Conservation (phyloP, 2,888 invertebrate genomes). For the Phengaris arion region DNA sequence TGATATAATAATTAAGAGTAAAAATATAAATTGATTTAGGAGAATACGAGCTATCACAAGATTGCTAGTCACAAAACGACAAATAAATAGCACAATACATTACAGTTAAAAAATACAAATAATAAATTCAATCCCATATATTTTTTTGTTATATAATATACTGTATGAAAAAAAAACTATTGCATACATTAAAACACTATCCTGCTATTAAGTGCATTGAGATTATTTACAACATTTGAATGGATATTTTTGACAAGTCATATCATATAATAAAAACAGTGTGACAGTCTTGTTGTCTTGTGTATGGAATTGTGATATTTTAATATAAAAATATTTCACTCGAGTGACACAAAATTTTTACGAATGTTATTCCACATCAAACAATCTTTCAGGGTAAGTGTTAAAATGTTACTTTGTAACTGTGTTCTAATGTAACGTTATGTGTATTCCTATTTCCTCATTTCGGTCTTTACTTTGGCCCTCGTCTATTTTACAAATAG, state of each 20-base stretch:
- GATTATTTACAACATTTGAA: conserved; percentile 27
- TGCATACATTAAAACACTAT: conserved; percentile 34
- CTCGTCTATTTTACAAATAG: conserved; percentile 4
- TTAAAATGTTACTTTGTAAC: not conserved
- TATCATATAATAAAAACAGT: not conserved
- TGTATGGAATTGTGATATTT: conserved; percentile 3
- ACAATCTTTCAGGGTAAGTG: not conserved
- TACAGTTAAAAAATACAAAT: conserved; percentile 31
- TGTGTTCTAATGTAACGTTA: too few species aligned
- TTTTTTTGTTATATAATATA: conserved; percentile 24
- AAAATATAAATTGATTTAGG: conserved; percentile 24
- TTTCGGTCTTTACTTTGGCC: not conserved
- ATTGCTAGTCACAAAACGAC: conserved; percentile 13
- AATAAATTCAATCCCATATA: conserved; percentile 29
- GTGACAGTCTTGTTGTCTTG: not conserved
- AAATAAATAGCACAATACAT: conserved; percentile 30
- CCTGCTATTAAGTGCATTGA: conserved; percentile 27
- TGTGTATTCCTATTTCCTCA: not conserved
- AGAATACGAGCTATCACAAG: conserved; percentile 22
- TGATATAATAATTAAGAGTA: not conserved
- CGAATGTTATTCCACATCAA: not conserved
- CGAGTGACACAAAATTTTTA: not conserved
- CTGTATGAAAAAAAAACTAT: conserved; percentile 33
- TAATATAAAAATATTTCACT: conserved; percentile 3
- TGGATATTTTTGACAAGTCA: conserved; percentile 24